Conservation (phyloP, 2,113 vertebrate genomes). For the Beaufortia kweichowensis region DNA sequence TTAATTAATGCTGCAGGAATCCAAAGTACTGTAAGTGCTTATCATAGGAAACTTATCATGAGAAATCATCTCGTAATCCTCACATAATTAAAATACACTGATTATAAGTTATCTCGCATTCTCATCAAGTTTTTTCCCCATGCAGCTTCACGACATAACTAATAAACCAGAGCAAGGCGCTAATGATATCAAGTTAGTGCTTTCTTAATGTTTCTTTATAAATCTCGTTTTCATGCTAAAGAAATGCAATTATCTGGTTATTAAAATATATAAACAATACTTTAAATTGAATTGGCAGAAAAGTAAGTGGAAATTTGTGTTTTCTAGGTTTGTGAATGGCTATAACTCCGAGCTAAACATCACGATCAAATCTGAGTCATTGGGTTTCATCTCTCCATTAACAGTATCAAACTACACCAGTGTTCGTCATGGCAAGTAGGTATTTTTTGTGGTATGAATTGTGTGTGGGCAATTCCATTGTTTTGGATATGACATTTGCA, state of each 20-base stretch:
- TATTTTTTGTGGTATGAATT: background rate
- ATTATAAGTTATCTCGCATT: background rate
- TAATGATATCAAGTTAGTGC: conserved; percentile 77
- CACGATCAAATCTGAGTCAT: background rate
- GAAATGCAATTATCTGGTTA: background rate
- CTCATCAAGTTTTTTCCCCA: conserved; percentile 4
- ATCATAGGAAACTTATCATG: background rate
- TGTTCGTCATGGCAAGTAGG: conserved; percentile 65
- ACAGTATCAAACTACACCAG: conserved; percentile 54
- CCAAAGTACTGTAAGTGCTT: background rate
- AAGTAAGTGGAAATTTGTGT: background rate
- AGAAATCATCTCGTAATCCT: background rate
- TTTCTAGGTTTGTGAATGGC: conserved; percentile 65
- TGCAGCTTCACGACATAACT: conserved; percentile 57
- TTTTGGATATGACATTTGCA: too few species aligned
- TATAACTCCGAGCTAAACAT: conserved; percentile 35
- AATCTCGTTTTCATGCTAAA: background rate
- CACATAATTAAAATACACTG: background rate
- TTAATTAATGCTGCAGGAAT: conserved; percentile 28
- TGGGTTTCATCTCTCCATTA: rapidly evolving
- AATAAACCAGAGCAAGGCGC: conserved; percentile 74
- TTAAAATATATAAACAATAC: background rate
- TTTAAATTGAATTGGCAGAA: too few species aligned
- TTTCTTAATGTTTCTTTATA: background rate
- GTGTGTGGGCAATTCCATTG: too few species aligned